Conservation (phyloP, 2,888 invertebrate species). For the Koerneria pararmatus region DNA sequence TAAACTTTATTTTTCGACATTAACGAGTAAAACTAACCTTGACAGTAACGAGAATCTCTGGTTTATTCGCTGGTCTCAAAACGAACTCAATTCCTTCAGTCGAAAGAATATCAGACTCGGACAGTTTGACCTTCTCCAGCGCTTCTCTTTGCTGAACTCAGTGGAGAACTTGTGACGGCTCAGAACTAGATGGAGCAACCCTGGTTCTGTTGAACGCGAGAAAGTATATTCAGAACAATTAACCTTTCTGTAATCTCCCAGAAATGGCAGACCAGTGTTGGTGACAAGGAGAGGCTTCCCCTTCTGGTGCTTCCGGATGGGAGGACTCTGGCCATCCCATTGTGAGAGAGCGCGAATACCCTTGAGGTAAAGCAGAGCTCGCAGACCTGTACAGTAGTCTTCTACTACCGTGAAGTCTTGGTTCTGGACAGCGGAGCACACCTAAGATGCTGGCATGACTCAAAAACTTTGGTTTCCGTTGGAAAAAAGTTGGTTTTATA, state of each 20-base stretch:
- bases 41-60: constrained; percentile 36
- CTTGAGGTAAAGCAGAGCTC: constrained; percentile 51
- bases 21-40: no score
- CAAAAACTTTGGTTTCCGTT: no score
- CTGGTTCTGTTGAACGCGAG: no score
- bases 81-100: constrained; percentile 40
- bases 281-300: constrained; percentile 76
- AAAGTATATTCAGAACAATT: no score
- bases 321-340: constrained; percentile 94
- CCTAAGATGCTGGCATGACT: constrained; percentile 63
- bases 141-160: constrained; percentile 71
- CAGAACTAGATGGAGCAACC: constrained; percentile 1
- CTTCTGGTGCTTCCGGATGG: constrained; percentile 81
- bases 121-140: constrained; percentile 64
- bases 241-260: no score
- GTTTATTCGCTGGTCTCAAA: constrained; percentile 43
- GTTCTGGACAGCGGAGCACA: constrained; percentile 94
- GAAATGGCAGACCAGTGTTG: no score
- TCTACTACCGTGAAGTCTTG: constrained; percentile 95
- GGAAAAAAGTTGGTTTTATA: no score
- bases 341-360: constrained; percentile 68
- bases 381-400: constrained; percentile 75
- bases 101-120: constrained; percentile 45
- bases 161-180: background rate
- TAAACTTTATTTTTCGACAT: no score